Percentiles rank a stretch among this genome's conserved stretches.
Conservation (phyloP, 2,888 invertebrate species). For the Neoaliturus tenellus region DNA sequence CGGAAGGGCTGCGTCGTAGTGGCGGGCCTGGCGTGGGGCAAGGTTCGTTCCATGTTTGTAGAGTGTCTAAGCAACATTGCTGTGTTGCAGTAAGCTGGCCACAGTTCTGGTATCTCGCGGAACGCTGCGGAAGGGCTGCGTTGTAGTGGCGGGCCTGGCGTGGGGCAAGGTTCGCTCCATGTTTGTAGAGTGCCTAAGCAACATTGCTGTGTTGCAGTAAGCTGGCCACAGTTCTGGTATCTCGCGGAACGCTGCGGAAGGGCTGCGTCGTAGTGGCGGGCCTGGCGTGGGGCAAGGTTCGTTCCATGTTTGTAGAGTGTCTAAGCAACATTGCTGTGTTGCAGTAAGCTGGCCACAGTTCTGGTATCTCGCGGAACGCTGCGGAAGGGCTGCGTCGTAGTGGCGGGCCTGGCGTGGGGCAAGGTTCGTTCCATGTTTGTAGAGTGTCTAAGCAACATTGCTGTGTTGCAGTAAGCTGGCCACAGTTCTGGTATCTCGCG, state of each 20-base stretch:
- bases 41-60: conserved; percentile 87
- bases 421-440: conserved; percentile 89
- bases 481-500: conserved; percentile 90
- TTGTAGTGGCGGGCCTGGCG: conserved; percentile 88
- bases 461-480: conserved; percentile 77
- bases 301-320: conserved; percentile 86
- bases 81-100: too few species aligned
- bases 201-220: conserved; percentile 75
- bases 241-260: conserved; percentile 88
- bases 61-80: too few species aligned
- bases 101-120: conserved; percentile 79
- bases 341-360: conserved; percentile 75
- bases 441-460: conserved; percentile 78
- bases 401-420: conserved; percentile 90
- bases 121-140: conserved; percentile 84
- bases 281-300: conserved; percentile 87
- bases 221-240: conserved; percentile 88
- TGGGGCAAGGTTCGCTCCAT: conserved; percentile 91
- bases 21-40: conserved; percentile 90
- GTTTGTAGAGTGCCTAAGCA: conserved; percentile 83
- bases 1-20: conserved; percentile 86
- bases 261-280: conserved; percentile 90
- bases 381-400: conserved; percentile 83
- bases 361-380: conserved; percentile 92
- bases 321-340: conserved; percentile 79